Conservation (phyloP, 2,888 invertebrate species). For the Tachina lurida region DNA sequence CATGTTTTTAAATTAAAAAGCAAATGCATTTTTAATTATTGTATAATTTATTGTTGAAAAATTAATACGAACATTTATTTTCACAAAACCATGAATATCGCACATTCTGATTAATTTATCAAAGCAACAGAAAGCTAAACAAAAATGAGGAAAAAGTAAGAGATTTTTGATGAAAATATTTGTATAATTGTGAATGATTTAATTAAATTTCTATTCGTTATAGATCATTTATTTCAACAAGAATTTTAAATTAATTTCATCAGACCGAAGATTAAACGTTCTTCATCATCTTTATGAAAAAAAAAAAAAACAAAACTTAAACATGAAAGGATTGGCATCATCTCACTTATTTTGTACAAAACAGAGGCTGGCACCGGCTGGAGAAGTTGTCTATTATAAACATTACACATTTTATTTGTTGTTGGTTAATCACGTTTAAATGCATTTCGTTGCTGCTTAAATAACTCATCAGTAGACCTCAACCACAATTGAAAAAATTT, state of each 20-base stretch:
- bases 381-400: neutral
- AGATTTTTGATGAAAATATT: slow-evolving; percentile 48
- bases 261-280: slow-evolving; percentile 79
- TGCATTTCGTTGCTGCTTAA: too few species aligned
- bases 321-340: slow-evolving; percentile 61
- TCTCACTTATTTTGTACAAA: slow-evolving; percentile 3
- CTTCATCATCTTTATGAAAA: slow-evolving; percentile 50
- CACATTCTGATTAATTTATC: slow-evolving; percentile 24
- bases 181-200: slow-evolving; percentile 72
- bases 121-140: neutral
- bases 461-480: too few species aligned
- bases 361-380: neutral
- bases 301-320: neutral
- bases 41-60: slow-evolving; percentile 61
- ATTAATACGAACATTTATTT: slow-evolving; percentile 68
- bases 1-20: slow-evolving; percentile 12
- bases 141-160: slow-evolving; percentile 20
- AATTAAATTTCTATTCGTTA: slow-evolving; percentile 77
- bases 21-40: slow-evolving; percentile 55
- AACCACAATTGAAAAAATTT: too few species aligned
- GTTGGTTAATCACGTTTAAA: too few species aligned
- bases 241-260: slow-evolving; percentile 81
- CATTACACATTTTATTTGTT: too few species aligned
- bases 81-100: slow-evolving; percentile 65
- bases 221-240: slow-evolving; percentile 77